phyloP scores from a whole-genome alignment of 2,113 vertebrate species.

The Enhydra lutris region DNA sequence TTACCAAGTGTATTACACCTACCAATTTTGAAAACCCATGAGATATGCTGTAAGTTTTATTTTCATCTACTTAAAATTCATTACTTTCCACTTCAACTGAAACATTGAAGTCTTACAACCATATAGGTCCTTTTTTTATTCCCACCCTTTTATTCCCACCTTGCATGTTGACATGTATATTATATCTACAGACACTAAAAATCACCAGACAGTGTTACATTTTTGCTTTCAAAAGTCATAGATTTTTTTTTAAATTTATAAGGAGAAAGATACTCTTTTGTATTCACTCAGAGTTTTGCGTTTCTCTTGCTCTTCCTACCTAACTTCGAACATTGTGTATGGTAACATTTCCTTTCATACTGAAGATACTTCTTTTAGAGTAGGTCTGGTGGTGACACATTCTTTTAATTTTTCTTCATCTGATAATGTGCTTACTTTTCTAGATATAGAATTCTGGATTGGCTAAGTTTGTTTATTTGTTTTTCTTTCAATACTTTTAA shows the following conservation, averaged over 20 bases:
- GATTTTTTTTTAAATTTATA: background rate
- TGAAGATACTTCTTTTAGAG: background rate
- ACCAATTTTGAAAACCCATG: background rate
- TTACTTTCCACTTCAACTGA: background rate
- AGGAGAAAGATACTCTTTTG: background rate
- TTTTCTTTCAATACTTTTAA: background rate
- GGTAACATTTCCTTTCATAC: background rate
- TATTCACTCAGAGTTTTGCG: background rate
- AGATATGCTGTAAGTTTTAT: background rate
- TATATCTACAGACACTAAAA: background rate
- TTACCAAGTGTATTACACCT: background rate
- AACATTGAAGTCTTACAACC: background rate
- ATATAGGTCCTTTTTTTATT: background rate
- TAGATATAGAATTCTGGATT: background rate
- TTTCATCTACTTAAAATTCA: background rate
- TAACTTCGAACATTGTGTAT: background rate
- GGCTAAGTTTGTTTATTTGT: background rate
- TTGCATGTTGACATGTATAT: background rate
- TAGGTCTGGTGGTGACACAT: background rate
- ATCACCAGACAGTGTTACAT: background rate
- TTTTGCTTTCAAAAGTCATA: background rate
- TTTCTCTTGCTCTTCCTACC: background rate
- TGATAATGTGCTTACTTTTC: background rate
- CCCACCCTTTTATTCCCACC: background rate
- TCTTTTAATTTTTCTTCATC: background rate